Evolutionary conservation across 1,140 invertebrate genomes (phyloP).

Genomic region (Gonatopus flavifemur): DNA sequence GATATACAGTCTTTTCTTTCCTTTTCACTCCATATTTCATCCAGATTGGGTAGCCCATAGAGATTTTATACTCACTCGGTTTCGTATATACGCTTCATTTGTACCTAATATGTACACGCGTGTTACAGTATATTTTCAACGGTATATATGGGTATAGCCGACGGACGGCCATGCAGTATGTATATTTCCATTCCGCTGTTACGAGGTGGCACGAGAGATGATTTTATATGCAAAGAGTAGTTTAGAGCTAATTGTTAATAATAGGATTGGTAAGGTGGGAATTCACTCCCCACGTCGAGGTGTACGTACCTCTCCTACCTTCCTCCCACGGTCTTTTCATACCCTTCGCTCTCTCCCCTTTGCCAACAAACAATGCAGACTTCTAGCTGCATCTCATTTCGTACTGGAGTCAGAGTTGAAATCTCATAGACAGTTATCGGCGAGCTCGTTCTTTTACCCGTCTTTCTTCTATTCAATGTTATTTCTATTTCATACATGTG

Average conservation of each 20-base stretch:
- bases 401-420: slow-evolving; percentile 40
- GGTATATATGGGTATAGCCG: slow-evolving; percentile 35
- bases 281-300: slow-evolving; percentile 40
- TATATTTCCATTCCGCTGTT: slow-evolving; percentile 58
- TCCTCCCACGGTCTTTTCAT: slow-evolving; percentile 9
- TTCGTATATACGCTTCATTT: too few species aligned
- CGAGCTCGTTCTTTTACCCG: too few species aligned
- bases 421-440: too few species aligned
- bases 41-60: too few species aligned
- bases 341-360: slow-evolving; percentile 18
- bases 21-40: too few species aligned
- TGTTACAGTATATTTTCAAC: slow-evolving; percentile 32
- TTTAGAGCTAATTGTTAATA: slow-evolving; percentile 61
- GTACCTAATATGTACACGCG: neutral
- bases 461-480: too few species aligned
- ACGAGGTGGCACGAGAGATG: slow-evolving; percentile 51
- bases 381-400: slow-evolving; percentile 42
- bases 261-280: slow-evolving; percentile 61
- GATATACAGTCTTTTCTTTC: too few species aligned
- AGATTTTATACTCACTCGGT: too few species aligned
- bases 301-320: slow-evolving; percentile 10
- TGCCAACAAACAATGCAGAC: slow-evolving; percentile 7
- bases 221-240: slow-evolving; percentile 60
- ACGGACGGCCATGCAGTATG: slow-evolving; percentile 56
- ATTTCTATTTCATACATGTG: too few species aligned